Evolutionary conservation across 2,888 invertebrate species (phyloP), one percentile per base, ranked within the genome.

Genomic region (Spisula subtruncata): DNA sequence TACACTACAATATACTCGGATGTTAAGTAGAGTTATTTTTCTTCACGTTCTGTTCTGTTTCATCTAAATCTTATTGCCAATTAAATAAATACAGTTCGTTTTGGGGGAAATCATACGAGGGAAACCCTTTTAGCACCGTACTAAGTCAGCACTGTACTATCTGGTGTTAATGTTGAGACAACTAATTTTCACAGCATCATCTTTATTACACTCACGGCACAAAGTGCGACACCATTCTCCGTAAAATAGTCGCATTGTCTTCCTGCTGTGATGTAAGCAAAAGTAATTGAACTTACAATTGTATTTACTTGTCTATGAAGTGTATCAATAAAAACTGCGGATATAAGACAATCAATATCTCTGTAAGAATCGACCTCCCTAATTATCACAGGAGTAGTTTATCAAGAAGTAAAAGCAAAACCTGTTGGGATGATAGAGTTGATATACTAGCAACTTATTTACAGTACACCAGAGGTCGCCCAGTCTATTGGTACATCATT

Each of bases 201-300:
- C 60, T 66, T 66, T 66, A 12, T 66, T 25, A n/a, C 25, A 66
- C 60, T 25, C 60, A 2, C 8, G 25, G 25, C n/a, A 66, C n/a
- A 25, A 25, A n/a, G 25, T 25, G 25, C n/a, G 60, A 66, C 60
- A 66, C 5, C 25, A 12, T 66, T 66, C 60, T 66, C 25, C 4
- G 25, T 66, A 66, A 66, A 51, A 66, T 25, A 66, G 60, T 66
- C n/a, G 10, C 25, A 25, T 25, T 25, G 60, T n/a, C 6, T 10
- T 66, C 60, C 60, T 66, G 60, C 60, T 66, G 60, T 8, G 60
- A 66, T 66, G 60, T 66, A 66, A 10, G 25, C 60, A 66, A 25
- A 66, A 25, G 25, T 25, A 25, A 66, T 66, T 25, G 60, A 66
- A 66, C 0, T 66, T 51, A 66, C 60, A 66, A 66, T 66, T 25